A percentile compares a stretch with the other conserved stretches of the same genome.
Evolutionary conservation across 1,140 invertebrate genomes (phyloP).

Genomic region (Calliphora vicina): DNA sequence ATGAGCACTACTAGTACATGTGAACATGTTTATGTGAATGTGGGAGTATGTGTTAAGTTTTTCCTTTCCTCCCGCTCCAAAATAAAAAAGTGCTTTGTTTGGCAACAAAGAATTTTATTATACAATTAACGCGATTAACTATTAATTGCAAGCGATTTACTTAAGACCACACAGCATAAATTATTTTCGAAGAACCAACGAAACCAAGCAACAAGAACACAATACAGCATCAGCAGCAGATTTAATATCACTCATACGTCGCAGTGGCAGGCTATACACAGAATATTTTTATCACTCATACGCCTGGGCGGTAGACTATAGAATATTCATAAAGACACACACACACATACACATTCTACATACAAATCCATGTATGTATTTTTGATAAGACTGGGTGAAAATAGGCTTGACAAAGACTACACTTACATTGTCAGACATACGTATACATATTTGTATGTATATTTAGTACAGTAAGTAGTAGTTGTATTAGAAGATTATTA

Average conservation of each 20-base stretch:
- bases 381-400: too few relatives aligned
- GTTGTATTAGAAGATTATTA: too few relatives aligned
- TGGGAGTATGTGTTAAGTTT: neutral
- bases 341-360: too few relatives aligned
- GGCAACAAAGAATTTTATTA: neutral
- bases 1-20: neutral
- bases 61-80: too few relatives aligned
- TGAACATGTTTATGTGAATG: neutral
- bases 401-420: too few relatives aligned
- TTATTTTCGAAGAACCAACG: neutral
- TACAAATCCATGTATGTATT: too few relatives aligned
- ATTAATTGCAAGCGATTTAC: conserved; percentile 27
- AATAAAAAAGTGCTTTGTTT: neutral
- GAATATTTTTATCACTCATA: neutral
- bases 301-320: neutral
- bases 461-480: too few relatives aligned
- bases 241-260: neutral
- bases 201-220: neutral
- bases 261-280: neutral
- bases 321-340: neutral
- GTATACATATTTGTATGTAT: too few relatives aligned
- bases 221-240: neutral
- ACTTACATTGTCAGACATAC: too few relatives aligned
- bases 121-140: conserved; percentile 29
- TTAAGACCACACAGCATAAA: conserved; percentile 10